phyloP scores from a whole-genome alignment of 2,113 vertebrate genomes.

The Leptobrachium ailaonicum region DNA sequence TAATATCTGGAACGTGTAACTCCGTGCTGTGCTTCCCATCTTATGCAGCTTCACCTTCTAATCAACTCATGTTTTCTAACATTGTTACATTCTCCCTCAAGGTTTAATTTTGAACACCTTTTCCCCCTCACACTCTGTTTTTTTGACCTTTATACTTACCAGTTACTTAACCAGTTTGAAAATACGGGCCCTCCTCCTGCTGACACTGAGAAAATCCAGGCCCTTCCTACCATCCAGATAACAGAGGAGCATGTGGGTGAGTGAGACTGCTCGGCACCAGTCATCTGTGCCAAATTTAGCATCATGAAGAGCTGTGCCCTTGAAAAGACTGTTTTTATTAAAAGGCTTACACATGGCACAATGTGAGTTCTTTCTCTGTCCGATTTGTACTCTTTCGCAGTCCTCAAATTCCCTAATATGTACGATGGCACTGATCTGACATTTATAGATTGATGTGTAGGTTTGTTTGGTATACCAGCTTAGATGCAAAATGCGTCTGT shows the following conservation, averaged over 20 bases:
- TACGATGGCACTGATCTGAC: too few relatives aligned
- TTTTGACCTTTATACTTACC: slow-evolving; percentile 25
- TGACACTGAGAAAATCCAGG: slow-evolving; percentile 92
- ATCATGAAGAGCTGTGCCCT: too few relatives aligned
- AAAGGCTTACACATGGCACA: too few relatives aligned
- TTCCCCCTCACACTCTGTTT: not conserved
- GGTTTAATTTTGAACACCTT: not conserved
- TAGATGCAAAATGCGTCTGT: too few relatives aligned
- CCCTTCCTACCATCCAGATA: slow-evolving; percentile 86
- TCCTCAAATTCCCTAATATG: too few relatives aligned
- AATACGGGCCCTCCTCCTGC: slow-evolving; percentile 96
- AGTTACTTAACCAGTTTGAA: slow-evolving; percentile 98
- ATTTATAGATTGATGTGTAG: too few relatives aligned
- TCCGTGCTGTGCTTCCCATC: not conserved
- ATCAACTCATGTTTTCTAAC: not conserved
- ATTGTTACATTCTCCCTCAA: not conserved
- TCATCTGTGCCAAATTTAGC: too few relatives aligned
- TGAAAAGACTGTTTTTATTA: too few relatives aligned
- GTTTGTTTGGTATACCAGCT: too few relatives aligned
- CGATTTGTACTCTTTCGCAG: too few relatives aligned
- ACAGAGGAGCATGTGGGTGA: slow-evolving; percentile 91
- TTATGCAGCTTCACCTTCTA: not conserved
- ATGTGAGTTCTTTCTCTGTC: too few relatives aligned
- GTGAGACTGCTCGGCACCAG: slow-evolving; percentile 26
- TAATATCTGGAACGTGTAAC: too few relatives aligned